Evolutionary conservation across 1,140 invertebrate genomes (phyloP).

Genomic region (Bacillus rossius): DNA sequence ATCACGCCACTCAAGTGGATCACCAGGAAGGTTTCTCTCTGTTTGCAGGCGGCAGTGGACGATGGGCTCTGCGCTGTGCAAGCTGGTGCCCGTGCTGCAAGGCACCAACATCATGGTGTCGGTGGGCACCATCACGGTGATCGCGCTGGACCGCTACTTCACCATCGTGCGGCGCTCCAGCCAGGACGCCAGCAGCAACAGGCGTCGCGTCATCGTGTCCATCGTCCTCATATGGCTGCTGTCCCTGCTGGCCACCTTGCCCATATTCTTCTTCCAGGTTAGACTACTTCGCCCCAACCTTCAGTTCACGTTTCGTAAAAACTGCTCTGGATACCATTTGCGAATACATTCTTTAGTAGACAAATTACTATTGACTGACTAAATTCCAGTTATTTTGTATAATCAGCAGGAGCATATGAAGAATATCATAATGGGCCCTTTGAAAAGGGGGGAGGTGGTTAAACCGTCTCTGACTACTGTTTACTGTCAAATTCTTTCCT

Average conservation of each 20-base stretch:
- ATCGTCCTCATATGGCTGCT: slow-evolving; percentile 49
- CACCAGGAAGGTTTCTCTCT: no score
- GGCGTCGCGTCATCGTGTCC: slow-evolving; percentile 39
- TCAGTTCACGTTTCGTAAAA: background rate
- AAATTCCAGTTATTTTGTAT: no score
- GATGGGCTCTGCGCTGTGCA: slow-evolving; percentile 46
- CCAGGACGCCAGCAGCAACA: slow-evolving; percentile 16
- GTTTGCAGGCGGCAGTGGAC: slow-evolving; percentile 32
- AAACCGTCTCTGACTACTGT: no score
- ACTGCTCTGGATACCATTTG: background rate
- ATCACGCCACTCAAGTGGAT: no score
- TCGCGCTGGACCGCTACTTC: slow-evolving; percentile 53
- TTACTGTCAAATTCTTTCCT: no score
- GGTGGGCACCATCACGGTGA: slow-evolving; percentile 53
- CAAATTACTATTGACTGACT: no score
- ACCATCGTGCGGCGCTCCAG: slow-evolving; percentile 45
- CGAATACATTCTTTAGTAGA: no score
- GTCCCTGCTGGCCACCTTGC: slow-evolving; percentile 46
- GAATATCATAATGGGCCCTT: no score
- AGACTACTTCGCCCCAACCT: background rate
- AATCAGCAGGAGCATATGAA: no score
- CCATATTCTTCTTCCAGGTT: slow-evolving; percentile 43
- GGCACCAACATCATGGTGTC: slow-evolving; percentile 57
- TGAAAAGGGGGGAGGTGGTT: no score
- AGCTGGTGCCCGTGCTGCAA: slow-evolving; percentile 50